Evolutionary conservation across 1,140 invertebrate species (phyloP), one percentile per base, ranked within the genome.

Genomic region (Temnothorax nylanderi): DNA sequence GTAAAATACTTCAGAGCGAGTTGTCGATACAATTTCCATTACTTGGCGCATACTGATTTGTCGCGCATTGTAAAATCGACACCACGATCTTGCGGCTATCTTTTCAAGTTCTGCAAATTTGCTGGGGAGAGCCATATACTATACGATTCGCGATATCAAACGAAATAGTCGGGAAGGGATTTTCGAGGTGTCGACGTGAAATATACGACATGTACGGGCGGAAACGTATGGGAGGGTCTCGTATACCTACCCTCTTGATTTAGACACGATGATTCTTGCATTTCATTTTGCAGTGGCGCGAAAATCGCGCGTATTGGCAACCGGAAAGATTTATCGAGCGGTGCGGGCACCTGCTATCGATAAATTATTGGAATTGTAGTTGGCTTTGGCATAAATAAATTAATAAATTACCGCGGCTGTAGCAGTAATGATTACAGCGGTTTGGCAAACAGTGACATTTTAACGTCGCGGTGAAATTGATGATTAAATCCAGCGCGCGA

Each of bases 211-310:
- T 44, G 80, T 58, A 60, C 80, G 54, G 26, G n/a, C 26, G 56
- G 34, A 62, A 84, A 84, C 44, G 80, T 84, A 84, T 74, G 44
- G 69, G 26, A 56, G 37, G 41, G 21, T 82, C 47, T 74, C 80
- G 51, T 74, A 51, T 60, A 82, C 65, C 37, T 60, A 82, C 65
- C 37, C 54, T 74, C 69, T 84, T 75, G 80, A 84, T 84, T 84
- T 60, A 84, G 69, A 84, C 80, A 84, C 80, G 80, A 84, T 75
- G 80, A 84, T 75, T 74, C 69, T 84, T 84, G 80, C 80, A 62
- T 84, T 84, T 84, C 80, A 84, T 84, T 84, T 64, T 74, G 80
- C 69, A 74, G 80, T 44, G 21, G 44, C 56, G 69, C 80, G 80
- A 75, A 75, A 84, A 84, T 84, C 69, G 69, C 69, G 69, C 26